phyloP scores from a whole-genome alignment of 2,113 vertebrate species.

The Pogona vitticeps region DNA sequence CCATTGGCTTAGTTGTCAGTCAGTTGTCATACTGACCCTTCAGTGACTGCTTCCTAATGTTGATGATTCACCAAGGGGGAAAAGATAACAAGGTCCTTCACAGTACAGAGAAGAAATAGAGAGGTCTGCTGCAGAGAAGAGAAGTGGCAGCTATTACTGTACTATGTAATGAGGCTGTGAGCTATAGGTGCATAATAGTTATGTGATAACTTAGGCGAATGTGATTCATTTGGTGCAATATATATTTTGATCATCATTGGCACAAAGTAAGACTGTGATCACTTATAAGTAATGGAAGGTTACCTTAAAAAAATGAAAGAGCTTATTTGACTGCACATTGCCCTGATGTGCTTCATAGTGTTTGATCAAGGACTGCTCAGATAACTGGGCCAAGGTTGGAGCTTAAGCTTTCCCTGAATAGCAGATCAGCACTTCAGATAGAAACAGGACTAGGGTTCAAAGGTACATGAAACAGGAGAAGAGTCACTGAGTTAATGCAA shows the following conservation, averaged over 20 bases:
- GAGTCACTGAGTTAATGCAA: background rate
- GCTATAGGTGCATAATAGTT: background rate
- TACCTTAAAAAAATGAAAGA: background rate
- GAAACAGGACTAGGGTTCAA: constrained; percentile 40
- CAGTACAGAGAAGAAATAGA: rapidly evolving
- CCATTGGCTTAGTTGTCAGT: background rate
- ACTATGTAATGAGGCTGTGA: rapidly evolving
- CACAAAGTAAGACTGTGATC: background rate
- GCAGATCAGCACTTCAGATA: constrained; percentile 32
- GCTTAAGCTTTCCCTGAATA: constrained; percentile 17
- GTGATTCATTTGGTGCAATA: rapidly evolving
- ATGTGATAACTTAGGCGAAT: rapidly evolving
- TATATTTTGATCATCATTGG: background rate
- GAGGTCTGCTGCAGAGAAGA: background rate
- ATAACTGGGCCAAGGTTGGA: background rate
- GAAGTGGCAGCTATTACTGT: no score
- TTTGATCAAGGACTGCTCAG: constrained; percentile 66
- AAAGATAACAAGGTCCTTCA: rapidly evolving
- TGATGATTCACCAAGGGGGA: constrained; percentile 29
- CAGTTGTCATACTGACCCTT: constrained; percentile 3
- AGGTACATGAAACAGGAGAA: constrained; percentile 52
- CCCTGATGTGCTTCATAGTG: background rate
- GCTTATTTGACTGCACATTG: background rate
- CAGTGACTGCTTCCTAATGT: background rate
- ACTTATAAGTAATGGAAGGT: background rate